Evolutionary conservation across 2,113 vertebrate species (phyloP), one percentile per base, ranked within the genome.

Genomic region (Sylvietta virens): DNA sequence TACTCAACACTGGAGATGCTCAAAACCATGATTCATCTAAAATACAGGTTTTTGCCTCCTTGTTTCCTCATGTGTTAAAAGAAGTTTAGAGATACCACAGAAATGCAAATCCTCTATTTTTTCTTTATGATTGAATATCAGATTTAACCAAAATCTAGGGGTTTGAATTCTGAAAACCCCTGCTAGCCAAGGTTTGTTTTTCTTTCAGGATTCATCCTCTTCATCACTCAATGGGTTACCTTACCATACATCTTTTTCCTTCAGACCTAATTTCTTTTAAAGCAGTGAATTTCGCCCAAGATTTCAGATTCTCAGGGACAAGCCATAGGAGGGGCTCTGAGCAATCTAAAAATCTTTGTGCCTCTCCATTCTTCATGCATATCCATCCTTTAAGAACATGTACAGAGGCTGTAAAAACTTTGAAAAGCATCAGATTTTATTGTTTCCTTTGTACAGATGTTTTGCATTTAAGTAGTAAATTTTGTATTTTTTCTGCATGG

Each of bases 381-480:
- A 72, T 3, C 4, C 11, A 42, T 72, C 15, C 22, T 69, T 47
- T 60, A 42, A 54, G 19, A n/a, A 21, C 10, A n/a, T 0, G 0
- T 30, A 19, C 3, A 81, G 10, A 58, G 7, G 7, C 6, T 2
- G 1, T 58, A 17, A 79, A 35, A 83, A 10, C 1, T 42, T 62
- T 69, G 12, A 42, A 42, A 79, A 48, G 2, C 13, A 48, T 21
- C 4, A 20, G 6, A 40, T 64, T 23, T 74, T 67, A 45, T 42
- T 79, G 6, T 48, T 91, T 89, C 2, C 21, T 6, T 53, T 64
- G 8, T 51, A 50, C 3, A 16, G 39, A 39, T 31, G 7, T 40
- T 67, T 80, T 37, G 3, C 1, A 14, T 71, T 76, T 65, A 37
- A 30, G 14, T 10, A 44, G 19, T 24, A 76, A 33, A 71, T 21